Evolutionary conservation across 2,113 vertebrate species (phyloP).

Genomic region (Elephas maximus): DNA sequence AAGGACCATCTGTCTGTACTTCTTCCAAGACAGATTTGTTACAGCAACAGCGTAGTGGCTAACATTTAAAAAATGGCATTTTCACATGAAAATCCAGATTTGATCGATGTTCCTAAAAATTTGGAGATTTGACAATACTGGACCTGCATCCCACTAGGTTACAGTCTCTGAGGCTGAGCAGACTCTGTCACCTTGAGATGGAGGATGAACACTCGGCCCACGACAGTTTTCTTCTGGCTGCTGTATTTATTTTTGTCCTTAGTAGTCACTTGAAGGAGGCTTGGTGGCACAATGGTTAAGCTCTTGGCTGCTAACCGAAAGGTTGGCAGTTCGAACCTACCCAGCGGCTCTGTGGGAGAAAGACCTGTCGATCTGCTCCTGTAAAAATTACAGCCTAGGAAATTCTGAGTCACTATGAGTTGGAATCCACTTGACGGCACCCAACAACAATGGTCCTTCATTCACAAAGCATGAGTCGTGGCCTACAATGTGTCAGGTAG

Average conservation of each 20-base stretch:
- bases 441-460: background rate
- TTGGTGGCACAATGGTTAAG: background rate
- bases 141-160: background rate
- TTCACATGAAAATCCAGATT: background rate
- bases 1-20: too few relatives aligned
- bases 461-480: background rate
- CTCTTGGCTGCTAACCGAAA: too few relatives aligned
- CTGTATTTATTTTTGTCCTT: background rate
- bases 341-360: background rate
- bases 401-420: too few relatives aligned
- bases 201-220: background rate
- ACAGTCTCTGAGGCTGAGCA: background rate
- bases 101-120: background rate
- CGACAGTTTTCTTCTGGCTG: background rate
- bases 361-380: too few relatives aligned
- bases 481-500: rapidly evolving
- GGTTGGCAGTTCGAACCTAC: background rate
- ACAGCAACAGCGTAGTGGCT: background rate
- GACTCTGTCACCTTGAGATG: too few relatives aligned
- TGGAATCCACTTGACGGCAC: too few relatives aligned
- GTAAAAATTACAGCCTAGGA: too few relatives aligned
- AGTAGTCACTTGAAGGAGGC: background rate
- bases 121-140: background rate
- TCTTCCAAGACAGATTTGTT: too few relatives aligned
- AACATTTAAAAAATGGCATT: background rate